These are phyloP conservation scores for Drosophila lacicola DNA, from an alignment of 2,888 invertebrate genomes.

Conservation along the genomic window DNA sequence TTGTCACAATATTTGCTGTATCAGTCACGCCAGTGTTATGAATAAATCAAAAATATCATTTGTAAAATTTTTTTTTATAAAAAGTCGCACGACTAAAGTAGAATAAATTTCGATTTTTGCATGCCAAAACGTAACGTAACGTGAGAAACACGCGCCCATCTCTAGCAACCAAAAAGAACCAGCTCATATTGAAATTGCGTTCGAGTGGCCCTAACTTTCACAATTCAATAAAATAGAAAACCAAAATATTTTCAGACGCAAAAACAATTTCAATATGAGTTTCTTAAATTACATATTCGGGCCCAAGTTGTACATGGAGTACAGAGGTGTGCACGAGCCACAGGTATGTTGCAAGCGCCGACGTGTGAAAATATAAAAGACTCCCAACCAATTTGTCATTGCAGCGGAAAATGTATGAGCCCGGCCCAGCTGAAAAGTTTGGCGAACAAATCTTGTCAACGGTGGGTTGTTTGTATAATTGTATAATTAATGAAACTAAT, in stretches of 20 bases:
- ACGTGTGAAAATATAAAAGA: background rate
- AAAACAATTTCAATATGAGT: constrained; percentile 74
- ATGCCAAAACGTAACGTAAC: background rate
- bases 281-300: constrained; percentile 88
- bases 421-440: constrained; percentile 89
- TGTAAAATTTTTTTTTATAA: background rate
- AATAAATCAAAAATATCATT: background rate
- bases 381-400: constrained; percentile 44
- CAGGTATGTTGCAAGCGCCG: constrained; percentile 83
- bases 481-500: no score
- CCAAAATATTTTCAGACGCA: constrained; percentile 35
- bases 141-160: constrained; percentile 10
- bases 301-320: constrained; percentile 90
- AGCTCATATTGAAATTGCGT: constrained; percentile 34
- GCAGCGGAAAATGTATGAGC: constrained; percentile 88
- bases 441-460: constrained; percentile 89
- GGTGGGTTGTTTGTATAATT: constrained; percentile 59
- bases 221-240: constrained; percentile 38
- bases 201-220: constrained; percentile 52
- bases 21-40: background rate
- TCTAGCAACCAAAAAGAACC: constrained; percentile 17
- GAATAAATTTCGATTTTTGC: background rate
- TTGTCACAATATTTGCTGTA: background rate
- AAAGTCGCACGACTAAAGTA: background rate
- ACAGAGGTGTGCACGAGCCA: constrained; percentile 87